Conservation (phyloP, 2,113 vertebrate genomes). For the Heteronetta atricapilla region DNA sequence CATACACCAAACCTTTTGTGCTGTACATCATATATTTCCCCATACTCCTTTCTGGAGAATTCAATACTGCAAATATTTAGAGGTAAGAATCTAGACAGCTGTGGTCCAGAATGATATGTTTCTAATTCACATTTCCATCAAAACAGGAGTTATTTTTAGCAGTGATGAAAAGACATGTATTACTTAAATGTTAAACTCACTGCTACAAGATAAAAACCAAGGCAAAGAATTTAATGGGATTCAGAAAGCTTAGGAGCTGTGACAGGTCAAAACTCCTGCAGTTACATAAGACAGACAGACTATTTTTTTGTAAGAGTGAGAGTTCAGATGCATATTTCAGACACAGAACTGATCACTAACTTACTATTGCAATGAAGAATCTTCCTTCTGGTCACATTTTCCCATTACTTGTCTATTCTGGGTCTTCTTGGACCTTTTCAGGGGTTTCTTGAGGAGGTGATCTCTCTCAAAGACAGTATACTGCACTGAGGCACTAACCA, state of each 20-base stretch:
- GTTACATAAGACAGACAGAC: not conserved
- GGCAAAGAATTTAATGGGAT: not conserved
- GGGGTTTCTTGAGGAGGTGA: not conserved
- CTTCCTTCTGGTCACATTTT: slow-evolving; percentile 1
- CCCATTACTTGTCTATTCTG: not conserved
- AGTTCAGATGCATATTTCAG: fast-evolving
- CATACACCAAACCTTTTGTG: not conserved
- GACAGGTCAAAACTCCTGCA: not conserved
- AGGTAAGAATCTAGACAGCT: not conserved
- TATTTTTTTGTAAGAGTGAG: fast-evolving
- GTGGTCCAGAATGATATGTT: not conserved
- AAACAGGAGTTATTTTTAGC: not conserved
- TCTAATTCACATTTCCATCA: slow-evolving; percentile 18
- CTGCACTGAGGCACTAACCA: not conserved
- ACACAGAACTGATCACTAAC: not conserved
- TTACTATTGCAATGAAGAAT: not conserved
- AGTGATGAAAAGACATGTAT: not conserved
- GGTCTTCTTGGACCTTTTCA: not conserved
- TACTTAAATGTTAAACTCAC: slow-evolving; percentile 4
- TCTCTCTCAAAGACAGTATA: not conserved
- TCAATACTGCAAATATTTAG: not conserved
- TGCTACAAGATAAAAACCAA: not conserved
- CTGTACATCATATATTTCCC: not conserved
- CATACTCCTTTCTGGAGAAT: not conserved
- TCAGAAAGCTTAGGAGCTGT: not conserved